Conservation (phyloP, 1,140 invertebrate genomes). For the Bombus affinis region DNA sequence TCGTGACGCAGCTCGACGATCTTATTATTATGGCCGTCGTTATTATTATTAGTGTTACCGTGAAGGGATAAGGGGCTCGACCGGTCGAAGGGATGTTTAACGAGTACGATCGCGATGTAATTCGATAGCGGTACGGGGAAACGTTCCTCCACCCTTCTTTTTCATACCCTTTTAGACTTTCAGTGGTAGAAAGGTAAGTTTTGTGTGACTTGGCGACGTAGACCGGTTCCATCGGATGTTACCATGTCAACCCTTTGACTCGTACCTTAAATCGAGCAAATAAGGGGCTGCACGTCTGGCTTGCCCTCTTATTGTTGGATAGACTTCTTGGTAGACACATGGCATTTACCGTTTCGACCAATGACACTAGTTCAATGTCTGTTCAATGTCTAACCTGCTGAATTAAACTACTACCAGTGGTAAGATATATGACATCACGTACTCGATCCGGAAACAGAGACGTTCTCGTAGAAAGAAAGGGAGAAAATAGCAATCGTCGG, state of each 20-base stretch:
- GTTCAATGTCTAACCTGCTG: neutral
- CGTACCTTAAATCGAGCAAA: neutral
- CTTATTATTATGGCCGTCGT: slow-evolving; percentile 29
- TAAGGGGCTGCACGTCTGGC: neutral
- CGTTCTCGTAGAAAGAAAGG: neutral
- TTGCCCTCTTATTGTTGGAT: neutral
- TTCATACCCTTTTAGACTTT: neutral
- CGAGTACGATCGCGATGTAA: slow-evolving; percentile 25
- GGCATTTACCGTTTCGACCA: neutral
- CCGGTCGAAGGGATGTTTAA: slow-evolving; percentile 28
- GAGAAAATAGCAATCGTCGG: slow-evolving; percentile 21
- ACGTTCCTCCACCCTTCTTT: neutral
- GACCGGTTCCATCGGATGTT: neutral
- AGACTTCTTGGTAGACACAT: neutral
- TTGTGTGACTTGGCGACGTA: neutral
- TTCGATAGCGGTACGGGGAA: slow-evolving; percentile 5
- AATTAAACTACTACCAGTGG: neutral
- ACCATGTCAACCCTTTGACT: slow-evolving; percentile 25
- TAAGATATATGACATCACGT: neutral
- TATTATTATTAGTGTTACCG: slow-evolving; percentile 30
- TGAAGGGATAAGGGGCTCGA: slow-evolving; percentile 12
- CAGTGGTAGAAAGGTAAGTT: neutral
- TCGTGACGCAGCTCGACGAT: neutral
- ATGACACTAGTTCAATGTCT: no score
- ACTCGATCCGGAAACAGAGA: no score